These are phyloP conservation scores for Microctenopoma lineatum DNA, from an alignment of 2,797 vertebrate genomes.

Conservation along the genomic window DNA sequence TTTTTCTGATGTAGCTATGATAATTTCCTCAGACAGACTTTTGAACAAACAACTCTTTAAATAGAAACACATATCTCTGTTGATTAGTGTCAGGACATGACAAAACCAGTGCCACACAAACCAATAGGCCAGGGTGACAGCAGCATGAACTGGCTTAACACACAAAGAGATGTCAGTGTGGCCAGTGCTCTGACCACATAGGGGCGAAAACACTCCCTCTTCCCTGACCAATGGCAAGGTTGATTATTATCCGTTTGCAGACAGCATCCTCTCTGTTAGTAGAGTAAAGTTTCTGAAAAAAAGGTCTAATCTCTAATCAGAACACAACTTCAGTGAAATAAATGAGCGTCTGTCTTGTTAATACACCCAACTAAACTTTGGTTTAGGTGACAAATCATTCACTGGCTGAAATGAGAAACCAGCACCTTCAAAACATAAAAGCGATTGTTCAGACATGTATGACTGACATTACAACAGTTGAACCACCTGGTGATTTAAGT, in stretches of 20 bases:
- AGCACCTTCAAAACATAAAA: not conserved
- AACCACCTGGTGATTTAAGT: constrained; percentile 12
- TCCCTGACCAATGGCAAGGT: constrained; percentile 46
- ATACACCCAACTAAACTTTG: constrained; percentile 24
- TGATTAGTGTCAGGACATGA: constrained; percentile 36
- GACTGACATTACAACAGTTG: not conserved
- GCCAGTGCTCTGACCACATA: constrained; percentile 29
- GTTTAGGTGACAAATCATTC: constrained; percentile 44
- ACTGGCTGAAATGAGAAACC: constrained; percentile 21
- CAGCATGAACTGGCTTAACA: constrained; percentile 8
- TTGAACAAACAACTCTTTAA: constrained; percentile 21
- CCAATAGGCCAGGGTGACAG: constrained; percentile 18
- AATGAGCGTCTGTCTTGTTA: constrained; percentile 18
- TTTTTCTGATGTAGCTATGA: constrained; percentile 28
- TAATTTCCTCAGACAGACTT: constrained; percentile 31
- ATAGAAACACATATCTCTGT: constrained; percentile 29
- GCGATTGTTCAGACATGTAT: constrained; percentile 7
- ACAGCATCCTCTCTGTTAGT: too few species aligned
- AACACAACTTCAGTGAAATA: constrained; percentile 2
- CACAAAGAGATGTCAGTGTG: constrained; percentile 25
- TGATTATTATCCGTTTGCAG: not conserved
- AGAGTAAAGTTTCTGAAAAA: too few species aligned
- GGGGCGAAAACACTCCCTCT: constrained; percentile 43
- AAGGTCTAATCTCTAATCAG: not conserved
- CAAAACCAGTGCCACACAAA: constrained; percentile 36